Evolutionary conservation across 2,888 invertebrate genomes (phyloP).

Genomic region (Xestia sexstrigata): DNA sequence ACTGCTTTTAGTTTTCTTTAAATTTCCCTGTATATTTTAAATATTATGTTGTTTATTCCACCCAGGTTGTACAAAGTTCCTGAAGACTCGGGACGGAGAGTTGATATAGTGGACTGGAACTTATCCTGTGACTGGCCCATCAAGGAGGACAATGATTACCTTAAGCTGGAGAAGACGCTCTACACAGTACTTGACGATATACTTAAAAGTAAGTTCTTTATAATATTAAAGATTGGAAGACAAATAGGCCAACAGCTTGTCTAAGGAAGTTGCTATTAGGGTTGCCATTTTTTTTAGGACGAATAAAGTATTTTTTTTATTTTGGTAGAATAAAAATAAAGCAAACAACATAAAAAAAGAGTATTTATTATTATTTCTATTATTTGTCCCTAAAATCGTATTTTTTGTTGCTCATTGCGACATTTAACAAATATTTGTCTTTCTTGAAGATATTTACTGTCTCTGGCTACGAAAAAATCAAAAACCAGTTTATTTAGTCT

Average conservation of each 20-base stretch:
- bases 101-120: conserved; percentile 86
- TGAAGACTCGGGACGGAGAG: conserved; percentile 80
- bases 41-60: conserved; percentile 13
- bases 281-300: too few species aligned
- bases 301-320: too few species aligned
- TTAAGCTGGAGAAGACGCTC: conserved; percentile 79
- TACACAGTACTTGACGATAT: conserved; percentile 80
- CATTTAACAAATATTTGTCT: too few species aligned
- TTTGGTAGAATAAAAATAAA: too few species aligned
- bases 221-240: neutral
- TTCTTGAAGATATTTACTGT: too few species aligned
- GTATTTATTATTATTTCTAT: too few species aligned
- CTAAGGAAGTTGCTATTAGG: neutral
- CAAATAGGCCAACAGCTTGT: neutral
- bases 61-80: conserved; percentile 80
- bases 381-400: too few species aligned
- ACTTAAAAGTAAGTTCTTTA: conserved; percentile 82
- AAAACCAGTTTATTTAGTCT: too few species aligned
- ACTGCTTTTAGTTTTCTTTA: neutral
- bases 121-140: conserved; percentile 85
- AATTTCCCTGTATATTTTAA: neutral
- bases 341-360: too few species aligned
- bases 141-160: conserved; percentile 82
- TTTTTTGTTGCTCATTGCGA: too few species aligned
- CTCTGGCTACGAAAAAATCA: too few species aligned